Base-by-base conservation (phyloP, 2,888 invertebrate genomes). In the Sminthurinus aureus region DNA sequence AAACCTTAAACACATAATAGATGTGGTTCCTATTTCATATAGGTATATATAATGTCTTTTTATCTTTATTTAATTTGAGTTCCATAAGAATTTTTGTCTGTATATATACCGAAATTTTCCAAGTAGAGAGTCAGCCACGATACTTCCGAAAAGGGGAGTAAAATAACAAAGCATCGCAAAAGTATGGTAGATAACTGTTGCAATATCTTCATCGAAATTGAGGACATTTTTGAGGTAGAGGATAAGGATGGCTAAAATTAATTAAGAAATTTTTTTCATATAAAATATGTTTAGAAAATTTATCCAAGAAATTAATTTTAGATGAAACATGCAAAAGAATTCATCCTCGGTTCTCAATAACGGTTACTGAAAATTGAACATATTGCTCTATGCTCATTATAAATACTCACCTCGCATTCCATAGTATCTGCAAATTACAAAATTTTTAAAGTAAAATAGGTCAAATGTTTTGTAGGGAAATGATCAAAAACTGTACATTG, bases 161-260 rank as follows among this genome's bases (percentile, higher is more conserved):
- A 96, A 94, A 91, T 96, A 99, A 12, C 95, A 96, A 88, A 97
- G 92, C 94, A 96, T 95, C 0, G 94, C 94, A 91, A 98, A 98
- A 4, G 93, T 91, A 90, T 99, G 98, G 91, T 95, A 99, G 83
- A 98, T 92, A 81, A 96, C 93, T 0, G 96, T 98, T 0, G 98
- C 93, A 0, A 93, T 92, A 87, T 95, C 93, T 89, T 95, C 94
- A 22, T 91, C 90, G 90, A 94, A 97, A 0, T 92, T 91, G 86
- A 99, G 91, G 89, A 95, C 94, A 87, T 95, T 93, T n/a, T 93
- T 93, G 81, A 99, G 93, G 91, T 98, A 99, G 58, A 98, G 91
- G 69, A 95, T 94, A 88, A 99, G 92, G 88, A 98, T 95, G 20
- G 98, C 98, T 98, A 91, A 50, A 58, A 66, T 15, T 22, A 6